Conservation (phyloP, 2,797 vertebrate genomes). For the Simalia tracyae region DNA sequence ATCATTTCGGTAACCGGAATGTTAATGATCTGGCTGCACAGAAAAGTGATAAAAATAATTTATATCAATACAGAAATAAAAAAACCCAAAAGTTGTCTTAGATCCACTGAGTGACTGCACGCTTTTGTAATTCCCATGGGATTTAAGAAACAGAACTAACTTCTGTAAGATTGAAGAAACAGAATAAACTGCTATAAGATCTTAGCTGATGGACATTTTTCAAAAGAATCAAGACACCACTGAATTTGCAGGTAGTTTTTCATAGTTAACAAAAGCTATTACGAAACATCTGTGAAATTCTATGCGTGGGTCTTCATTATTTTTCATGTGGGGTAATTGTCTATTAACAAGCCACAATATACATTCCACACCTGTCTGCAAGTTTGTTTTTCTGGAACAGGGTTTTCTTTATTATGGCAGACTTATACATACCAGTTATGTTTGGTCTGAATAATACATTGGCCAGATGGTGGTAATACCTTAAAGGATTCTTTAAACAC, state of each 20-base stretch:
- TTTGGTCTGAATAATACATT: neutral
- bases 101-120: neutral
- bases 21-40: neutral
- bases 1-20: neutral
- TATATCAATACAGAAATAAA: neutral
- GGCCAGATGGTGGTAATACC: neutral
- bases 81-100: neutral
- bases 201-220: neutral
- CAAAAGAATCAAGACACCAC: neutral
- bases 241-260: neutral
- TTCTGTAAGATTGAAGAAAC: neutral
- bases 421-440: slow-evolving; percentile 3
- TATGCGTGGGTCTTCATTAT: neutral
- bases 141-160: neutral
- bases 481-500: slow-evolving; percentile 22
- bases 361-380: neutral
- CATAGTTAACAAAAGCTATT: neutral
- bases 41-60: neutral
- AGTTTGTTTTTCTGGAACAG: neutral
- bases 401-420: neutral
- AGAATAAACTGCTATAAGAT: neutral
- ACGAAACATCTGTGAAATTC: neutral
- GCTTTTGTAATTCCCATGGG: neutral
- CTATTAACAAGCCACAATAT: neutral
- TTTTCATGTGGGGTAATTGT: neutral